Conservation (phyloP, 1,140 invertebrate species). For the Microplitis mediator region DNA sequence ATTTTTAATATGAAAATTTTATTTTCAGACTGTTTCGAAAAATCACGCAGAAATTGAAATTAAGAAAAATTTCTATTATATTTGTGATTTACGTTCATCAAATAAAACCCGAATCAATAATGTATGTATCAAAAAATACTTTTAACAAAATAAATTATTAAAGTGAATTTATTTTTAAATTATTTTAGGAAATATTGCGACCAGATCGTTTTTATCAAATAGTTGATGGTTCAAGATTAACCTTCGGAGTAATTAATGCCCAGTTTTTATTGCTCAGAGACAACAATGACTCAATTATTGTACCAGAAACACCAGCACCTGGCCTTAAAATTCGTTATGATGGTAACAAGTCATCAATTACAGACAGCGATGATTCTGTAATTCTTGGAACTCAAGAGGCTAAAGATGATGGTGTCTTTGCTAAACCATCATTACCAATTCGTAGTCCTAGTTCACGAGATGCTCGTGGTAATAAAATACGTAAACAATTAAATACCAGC, state of each 20-base stretch:
- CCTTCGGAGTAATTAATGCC: constrained; percentile 38
- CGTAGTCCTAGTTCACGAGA: not conserved
- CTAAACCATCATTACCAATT: not conserved
- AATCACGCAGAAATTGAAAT: constrained; percentile 54
- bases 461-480: not conserved
- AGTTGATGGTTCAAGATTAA: constrained; percentile 39
- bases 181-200: constrained; percentile 25
- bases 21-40: constrained; percentile 53
- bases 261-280: not conserved
- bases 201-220: constrained; percentile 45
- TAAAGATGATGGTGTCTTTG: not conserved
- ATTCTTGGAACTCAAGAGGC: constrained; percentile 12
- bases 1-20: constrained; percentile 10
- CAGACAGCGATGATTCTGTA: constrained; percentile 1
- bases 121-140: constrained; percentile 36
- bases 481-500: not conserved
- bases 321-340: not conserved
- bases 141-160: too few relatives aligned
- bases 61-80: constrained; percentile 39
- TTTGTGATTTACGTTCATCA: constrained; percentile 49
- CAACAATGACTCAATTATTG: constrained; percentile 15
- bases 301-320: constrained; percentile 38
- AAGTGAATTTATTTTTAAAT: not conserved
- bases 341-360: not conserved
- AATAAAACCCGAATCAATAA: constrained; percentile 53